These are phyloP conservation scores for Diogma glabrata DNA, from an alignment of 2,888 invertebrate species.

Conservation along the genomic window DNA sequence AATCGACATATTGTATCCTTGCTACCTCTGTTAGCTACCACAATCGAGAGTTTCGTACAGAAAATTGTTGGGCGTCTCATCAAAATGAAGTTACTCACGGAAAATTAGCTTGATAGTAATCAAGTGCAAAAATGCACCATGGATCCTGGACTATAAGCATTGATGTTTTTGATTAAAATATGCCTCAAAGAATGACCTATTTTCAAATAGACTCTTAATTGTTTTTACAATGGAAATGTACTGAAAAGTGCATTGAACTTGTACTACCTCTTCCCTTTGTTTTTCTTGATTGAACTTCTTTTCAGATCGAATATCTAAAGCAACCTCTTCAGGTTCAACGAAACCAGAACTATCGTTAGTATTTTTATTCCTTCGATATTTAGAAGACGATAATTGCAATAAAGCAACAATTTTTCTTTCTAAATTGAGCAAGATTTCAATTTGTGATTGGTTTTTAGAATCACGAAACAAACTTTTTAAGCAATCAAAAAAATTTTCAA, in stretches of 20 bases:
- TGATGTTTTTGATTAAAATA: background rate
- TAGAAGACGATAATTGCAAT: background rate
- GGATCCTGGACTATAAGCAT: too few species aligned
- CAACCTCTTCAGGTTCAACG: background rate
- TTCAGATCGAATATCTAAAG: background rate
- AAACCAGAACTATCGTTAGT: background rate
- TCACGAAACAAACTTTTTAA: background rate
- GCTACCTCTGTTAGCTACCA: too few species aligned
- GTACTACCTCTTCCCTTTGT: background rate
- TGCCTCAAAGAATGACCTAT: background rate
- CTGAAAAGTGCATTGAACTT: slow-evolving; percentile 1
- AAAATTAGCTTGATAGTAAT: too few species aligned
- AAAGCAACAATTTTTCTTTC: background rate
- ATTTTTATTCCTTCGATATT: background rate
- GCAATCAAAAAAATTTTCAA: background rate
- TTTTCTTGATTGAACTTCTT: background rate
- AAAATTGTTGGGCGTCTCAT: too few species aligned
- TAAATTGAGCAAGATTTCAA: background rate
- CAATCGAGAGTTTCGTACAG: too few species aligned
- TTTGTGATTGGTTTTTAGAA: background rate
- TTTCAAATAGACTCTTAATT: background rate
- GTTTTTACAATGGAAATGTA: background rate
- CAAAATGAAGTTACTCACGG: too few species aligned
- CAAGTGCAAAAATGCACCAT: too few species aligned
- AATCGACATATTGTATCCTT: too few species aligned